phyloP scores from a whole-genome alignment of 2,797 vertebrate genomes.

The Gallinago stenura region DNA sequence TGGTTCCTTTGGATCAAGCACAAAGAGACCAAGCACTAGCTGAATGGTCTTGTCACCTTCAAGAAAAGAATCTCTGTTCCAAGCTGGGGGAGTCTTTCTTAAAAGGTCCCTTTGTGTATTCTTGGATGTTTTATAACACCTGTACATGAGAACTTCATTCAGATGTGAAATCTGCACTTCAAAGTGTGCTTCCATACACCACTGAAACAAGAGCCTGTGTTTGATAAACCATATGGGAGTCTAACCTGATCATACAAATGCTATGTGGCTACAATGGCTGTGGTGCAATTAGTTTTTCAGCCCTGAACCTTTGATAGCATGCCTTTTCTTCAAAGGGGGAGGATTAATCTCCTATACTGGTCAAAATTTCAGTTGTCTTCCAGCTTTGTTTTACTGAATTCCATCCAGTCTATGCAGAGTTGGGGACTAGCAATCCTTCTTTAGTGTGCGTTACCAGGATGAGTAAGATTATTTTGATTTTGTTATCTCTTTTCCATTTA shows the following conservation, averaged over 20 bases:
- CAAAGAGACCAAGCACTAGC: not conserved
- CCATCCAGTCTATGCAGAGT: not conserved
- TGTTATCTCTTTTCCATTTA: not conserved
- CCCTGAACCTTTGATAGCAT: not conserved
- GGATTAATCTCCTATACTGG: not conserved
- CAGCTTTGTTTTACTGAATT: not conserved
- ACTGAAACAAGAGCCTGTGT: not conserved
- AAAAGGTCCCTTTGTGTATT: not conserved
- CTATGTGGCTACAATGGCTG: not conserved
- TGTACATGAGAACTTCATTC: not conserved
- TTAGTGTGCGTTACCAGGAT: not conserved
- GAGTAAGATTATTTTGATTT: not conserved
- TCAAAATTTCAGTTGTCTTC: not conserved
- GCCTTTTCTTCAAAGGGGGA: not conserved
- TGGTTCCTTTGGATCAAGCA: not conserved
- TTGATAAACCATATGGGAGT: not conserved
- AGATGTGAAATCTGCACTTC: not conserved
- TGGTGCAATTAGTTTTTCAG: not conserved
- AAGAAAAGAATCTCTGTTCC: not conserved
- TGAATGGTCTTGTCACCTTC: not conserved
- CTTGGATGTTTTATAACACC: not conserved
- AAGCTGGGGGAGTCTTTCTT: not conserved
- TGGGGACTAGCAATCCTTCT: not conserved
- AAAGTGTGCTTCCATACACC: not conserved
- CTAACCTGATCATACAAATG: not conserved